Evolutionary conservation across 1,140 invertebrate species (phyloP).

Genomic region (Aplysia californica): DNA sequence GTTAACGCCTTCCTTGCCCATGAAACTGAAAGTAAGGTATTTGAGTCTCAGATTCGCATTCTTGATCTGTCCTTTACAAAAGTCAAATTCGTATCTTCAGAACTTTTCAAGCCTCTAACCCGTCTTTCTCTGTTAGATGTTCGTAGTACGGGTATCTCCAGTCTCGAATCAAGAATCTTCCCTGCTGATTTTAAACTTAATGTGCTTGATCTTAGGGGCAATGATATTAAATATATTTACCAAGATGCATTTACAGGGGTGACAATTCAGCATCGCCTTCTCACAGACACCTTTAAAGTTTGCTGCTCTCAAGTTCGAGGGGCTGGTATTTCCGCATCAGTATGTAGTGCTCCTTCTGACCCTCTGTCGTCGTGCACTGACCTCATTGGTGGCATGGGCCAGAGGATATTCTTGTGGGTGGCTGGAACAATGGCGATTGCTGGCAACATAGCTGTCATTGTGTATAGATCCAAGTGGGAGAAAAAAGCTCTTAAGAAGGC

Average conservation of each 20-base stretch:
- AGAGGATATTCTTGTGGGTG: slow-evolving; percentile 37
- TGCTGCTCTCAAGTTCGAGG: slow-evolving; percentile 33
- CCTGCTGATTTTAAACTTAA: slow-evolving; percentile 5
- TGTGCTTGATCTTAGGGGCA: slow-evolving; percentile 26
- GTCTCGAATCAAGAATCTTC: slow-evolving; percentile 16
- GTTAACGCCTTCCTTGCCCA: not conserved
- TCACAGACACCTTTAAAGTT: slow-evolving; percentile 38
- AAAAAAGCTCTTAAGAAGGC: not conserved
- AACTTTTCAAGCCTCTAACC: not conserved
- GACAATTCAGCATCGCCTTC: not conserved
- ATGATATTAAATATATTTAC: slow-evolving; percentile 21
- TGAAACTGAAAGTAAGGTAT: slow-evolving; percentile 9
- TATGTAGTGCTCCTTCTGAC: slow-evolving; percentile 35
- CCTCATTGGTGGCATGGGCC: slow-evolving; percentile 28
- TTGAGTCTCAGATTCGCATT: not conserved
- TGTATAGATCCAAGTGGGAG: slow-evolving; percentile 27
- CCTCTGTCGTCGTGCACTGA: slow-evolving; percentile 45
- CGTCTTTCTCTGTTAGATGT: slow-evolving; percentile 14
- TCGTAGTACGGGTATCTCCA: not conserved
- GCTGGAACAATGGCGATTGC: slow-evolving; percentile 31
- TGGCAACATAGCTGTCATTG: slow-evolving; percentile 42
- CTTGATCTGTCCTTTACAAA: slow-evolving; percentile 10
- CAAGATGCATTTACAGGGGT: slow-evolving; percentile 10
- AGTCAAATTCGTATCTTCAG: not conserved
- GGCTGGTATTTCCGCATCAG: not conserved